A percentile compares a stretch with the other conserved stretches of the same genome.
Conservation (phyloP, 37 sponge, comb jelly and placozoan species). For the Agelas oroides region DNA sequence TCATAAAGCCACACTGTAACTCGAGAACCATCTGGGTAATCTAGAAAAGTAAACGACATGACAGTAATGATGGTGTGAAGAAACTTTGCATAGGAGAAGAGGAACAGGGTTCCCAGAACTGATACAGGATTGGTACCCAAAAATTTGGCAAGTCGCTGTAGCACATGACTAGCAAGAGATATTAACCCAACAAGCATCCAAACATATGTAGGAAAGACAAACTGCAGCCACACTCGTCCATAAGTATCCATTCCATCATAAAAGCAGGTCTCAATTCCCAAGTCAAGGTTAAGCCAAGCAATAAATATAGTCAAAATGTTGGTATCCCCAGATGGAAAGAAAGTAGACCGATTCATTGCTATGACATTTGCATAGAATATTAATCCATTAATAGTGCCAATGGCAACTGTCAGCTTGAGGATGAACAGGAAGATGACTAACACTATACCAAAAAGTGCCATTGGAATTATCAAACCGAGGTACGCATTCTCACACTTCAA, state of each 20-base stretch:
- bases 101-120: conserved; percentile 26
- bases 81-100: conserved; percentile 19
- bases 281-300: conserved; percentile 32
- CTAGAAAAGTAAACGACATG: background rate
- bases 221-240: conserved; percentile 20
- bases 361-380: conserved; percentile 32
- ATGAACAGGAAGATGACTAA: conserved; percentile 28
- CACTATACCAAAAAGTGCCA: conserved; percentile 6
- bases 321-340: conserved; percentile 1
- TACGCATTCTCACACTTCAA: conserved; percentile 19
- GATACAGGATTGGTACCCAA: background rate
- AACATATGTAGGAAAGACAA: conserved; percentile 20
- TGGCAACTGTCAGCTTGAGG: conserved; percentile 41
- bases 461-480: background rate
- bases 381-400: conserved; percentile 23
- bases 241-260: conserved; percentile 18
- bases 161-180: background rate
- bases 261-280: conserved; percentile 6
- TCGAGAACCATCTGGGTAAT: background rate
- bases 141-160: background rate
- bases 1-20: conserved; percentile 2
- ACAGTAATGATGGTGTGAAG: background rate
- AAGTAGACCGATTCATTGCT: background rate
- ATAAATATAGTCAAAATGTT: conserved; percentile 1
- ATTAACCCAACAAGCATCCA: background rate